Evolutionary conservation across 2,113 vertebrate genomes (phyloP).

Genomic region (Xiphorhynchus elegans): DNA sequence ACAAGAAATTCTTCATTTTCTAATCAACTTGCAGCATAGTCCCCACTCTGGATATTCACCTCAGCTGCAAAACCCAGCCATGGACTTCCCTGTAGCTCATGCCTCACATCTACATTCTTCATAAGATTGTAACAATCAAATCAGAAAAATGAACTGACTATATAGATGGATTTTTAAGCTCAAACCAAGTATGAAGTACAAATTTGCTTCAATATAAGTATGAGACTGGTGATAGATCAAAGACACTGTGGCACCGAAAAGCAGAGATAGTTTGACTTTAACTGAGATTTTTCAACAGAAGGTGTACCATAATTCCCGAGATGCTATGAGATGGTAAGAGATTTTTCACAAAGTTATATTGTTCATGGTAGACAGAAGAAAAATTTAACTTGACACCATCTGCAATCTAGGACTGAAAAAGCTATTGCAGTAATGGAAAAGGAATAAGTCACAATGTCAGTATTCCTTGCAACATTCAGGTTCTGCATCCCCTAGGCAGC

Average conservation of each 20-base stretch:
- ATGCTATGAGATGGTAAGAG: not conserved
- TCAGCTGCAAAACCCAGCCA: not conserved
- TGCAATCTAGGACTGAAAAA: not conserved
- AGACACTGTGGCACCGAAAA: not conserved
- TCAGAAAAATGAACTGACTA: slow-evolving; percentile 30
- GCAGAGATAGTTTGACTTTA: not conserved
- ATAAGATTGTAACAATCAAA: not conserved
- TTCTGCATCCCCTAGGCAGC: not conserved
- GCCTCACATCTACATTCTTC: not conserved
- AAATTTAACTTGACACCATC: not conserved
- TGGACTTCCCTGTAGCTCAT: not conserved
- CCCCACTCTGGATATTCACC: not conserved
- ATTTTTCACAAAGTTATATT: not conserved
- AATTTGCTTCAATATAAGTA: slow-evolving; percentile 27
- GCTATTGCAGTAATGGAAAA: not conserved
- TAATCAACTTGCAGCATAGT: not conserved
- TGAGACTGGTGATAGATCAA: not conserved
- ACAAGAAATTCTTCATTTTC: not conserved
- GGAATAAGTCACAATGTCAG: not conserved
- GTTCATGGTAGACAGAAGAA: not conserved
- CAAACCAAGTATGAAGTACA: slow-evolving; percentile 40
- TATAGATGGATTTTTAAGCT: slow-evolving; percentile 20
- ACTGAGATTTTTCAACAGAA: slow-evolving; percentile 23
- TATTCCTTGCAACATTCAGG: not conserved
- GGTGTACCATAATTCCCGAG: not conserved